Evolutionary conservation across 2,113 vertebrate genomes (phyloP), one percentile per base, ranked within the genome.

Genomic region (Hyaena hyaena): DNA sequence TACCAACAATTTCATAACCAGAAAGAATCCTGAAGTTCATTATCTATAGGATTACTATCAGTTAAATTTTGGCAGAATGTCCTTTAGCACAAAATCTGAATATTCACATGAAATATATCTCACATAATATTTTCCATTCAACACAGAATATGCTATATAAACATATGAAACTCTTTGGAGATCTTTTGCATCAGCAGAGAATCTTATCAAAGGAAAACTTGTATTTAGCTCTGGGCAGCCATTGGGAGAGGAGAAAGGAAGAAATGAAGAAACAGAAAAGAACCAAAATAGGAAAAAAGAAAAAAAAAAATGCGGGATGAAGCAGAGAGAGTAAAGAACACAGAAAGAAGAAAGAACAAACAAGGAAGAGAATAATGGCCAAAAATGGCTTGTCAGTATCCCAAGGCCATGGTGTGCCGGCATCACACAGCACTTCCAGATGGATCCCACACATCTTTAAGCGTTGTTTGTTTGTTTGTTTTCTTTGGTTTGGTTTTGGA

Each of bases 51-150:
- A 88, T 84, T 68, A 63, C 24, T 76, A 76, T n/a, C 68, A 69
- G 31, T n/a, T 93, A 39, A 33, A 93, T 83, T 61, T 63, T 86
- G 73, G 88, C 28, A 95, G 80, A 45, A 77, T 66, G 48, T 14
- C 43, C 79, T 92, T 92, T 10, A 66, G 80, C 33, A 68, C 63
- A 96, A 92, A 89, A 92, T 58, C 71, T 53, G 63, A 93, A 82
- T 71, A 33, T 74, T 33, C 12, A 16, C 45, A 26, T 73, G n/a
- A 97, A 94, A 69, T 48, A 82, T 16, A 82, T 45, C 68, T 93
- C 77, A 93, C 31, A 19, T 61, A 45, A 0, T 33, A 63, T 90
- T 94, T 93, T n/a, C 45, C 48, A 63, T 26, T 87, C 63, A 45
- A 68, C 5, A 63, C 17, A 21, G 14, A 93, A 83, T 53, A 95